These are phyloP conservation scores for Cerceris ruficornis DNA, from an alignment of 2,888 invertebrate species.

Conservation along the genomic window DNA sequence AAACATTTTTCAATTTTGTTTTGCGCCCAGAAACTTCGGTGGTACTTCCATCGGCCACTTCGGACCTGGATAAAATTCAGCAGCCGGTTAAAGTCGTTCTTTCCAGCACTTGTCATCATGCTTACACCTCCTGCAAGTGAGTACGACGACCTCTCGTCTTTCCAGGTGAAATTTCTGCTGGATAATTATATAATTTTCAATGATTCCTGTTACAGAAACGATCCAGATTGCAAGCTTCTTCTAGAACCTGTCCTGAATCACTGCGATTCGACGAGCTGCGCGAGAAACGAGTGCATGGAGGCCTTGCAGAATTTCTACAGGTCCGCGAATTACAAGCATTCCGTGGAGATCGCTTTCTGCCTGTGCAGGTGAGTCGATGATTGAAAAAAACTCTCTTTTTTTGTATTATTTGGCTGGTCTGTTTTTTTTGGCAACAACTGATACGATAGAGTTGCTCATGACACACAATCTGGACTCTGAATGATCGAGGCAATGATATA, in stretches of 20 bases:
- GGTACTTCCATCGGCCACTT: conserved; percentile 67
- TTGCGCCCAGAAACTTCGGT: conserved; percentile 44
- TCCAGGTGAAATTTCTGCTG: background rate
- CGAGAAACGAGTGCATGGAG: conserved; percentile 93
- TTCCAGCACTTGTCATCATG: conserved; percentile 94
- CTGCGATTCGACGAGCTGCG: conserved; percentile 90
- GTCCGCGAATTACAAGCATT: conserved; percentile 90
- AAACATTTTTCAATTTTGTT: background rate
- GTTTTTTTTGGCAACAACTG: no score
- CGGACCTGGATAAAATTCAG: conserved; percentile 82
- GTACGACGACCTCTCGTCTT: conserved; percentile 41
- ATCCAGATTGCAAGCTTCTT: conserved; percentile 89
- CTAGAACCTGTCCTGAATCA: conserved; percentile 93
- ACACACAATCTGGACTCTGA: no score
- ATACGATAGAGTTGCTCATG: no score
- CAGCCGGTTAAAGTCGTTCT: conserved; percentile 86
- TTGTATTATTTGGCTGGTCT: conserved; percentile 20
- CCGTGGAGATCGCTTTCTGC: conserved; percentile 95
- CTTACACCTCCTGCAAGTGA: conserved; percentile 82
- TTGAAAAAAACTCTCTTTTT: background rate
- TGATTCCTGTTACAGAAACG: conserved; percentile 85
- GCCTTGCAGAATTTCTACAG: conserved; percentile 93
- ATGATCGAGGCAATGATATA: no score
- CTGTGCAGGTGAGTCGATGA: conserved; percentile 90
- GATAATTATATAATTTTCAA: background rate